Base-by-base conservation (phyloP, 2,113 vertebrate genomes). In the Chionodraco myersi region DNA sequence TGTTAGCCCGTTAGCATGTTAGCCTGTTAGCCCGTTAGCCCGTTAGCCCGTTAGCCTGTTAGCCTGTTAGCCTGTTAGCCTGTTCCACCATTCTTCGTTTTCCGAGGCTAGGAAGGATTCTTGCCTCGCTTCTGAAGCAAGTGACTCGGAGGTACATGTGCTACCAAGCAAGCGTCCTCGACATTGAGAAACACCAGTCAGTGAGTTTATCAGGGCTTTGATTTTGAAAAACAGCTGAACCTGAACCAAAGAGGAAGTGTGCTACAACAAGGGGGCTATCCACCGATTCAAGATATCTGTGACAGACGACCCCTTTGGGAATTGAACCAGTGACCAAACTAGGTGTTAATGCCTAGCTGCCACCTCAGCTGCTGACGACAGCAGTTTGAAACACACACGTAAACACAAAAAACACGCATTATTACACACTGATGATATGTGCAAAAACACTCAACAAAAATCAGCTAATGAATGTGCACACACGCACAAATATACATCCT, bases 361-460 rank as follows among this genome's bases (percentile, higher is more conserved):
- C 10, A 26, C 62, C 67, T 80, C 53, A 52, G 58, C 73, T 75
- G 75, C 80, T 88, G 77, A 83, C 47, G 7, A 60, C 71, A 76
- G 71, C 53, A 60, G 78, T 75, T 60, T 34, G 58, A 23, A 14
- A 61, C 45, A 41, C 57, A 21, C 56, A 36, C 44, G 7, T 41
- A 5, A 41, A 41, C 36, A 41, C 36, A 41, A 41, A 54, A 49
- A 52, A 57, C 58, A 26, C 10, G 14, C 21, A 26, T 14, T 4
- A 48, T 48, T 45, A 47, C 58, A 64, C 36, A 41, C 36, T 41
- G 36, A 41, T 36, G 15, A 52, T 56, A 69, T 15, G 48, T 54
- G 36, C 44, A 67, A 26, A 56, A 48, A 67, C 23, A 64, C 30
- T 4, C 14, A 30, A 65, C 23, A 64, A 13, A 66, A 30, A 34